Base-by-base conservation (phyloP, 2,797 vertebrate genomes). In the Anableps anableps region DNA sequence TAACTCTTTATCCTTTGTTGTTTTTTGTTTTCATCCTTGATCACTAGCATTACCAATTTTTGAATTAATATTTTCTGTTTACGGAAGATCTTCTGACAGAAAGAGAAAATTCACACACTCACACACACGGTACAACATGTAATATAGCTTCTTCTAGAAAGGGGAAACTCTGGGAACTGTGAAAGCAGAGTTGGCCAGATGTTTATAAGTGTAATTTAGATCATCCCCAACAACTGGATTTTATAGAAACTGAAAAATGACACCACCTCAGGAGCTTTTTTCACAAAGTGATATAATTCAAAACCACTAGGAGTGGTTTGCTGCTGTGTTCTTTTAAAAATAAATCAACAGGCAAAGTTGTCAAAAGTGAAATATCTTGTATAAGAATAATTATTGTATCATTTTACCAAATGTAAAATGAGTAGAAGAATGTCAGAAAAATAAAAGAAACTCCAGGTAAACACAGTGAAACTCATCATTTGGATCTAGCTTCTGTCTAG, bases 151-250 rank as follows among this genome's bases (percentile, higher is more conserved):
- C 74, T 83, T 83, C 77, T 36, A 50, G 76, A 84, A 84, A 87
- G 34, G 21, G 62, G 78, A 83, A 87, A 86, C 60, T 81, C 4
- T 74, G 87, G 85, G 79, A 90, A 78, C 82, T 74, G 36, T 74
- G 62, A 75, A 45, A 72, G 74, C 10, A 72, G 70, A 87, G 64
- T 4, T 88, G 89, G 89, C 84, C 91, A 81, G 80, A 87, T 68
- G 9, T 89, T 87, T 87, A 86, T 90, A 85, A 76, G n/a, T 80
- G 82, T 91, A 86, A 91, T 91, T 91, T 88, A 90, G 85, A 88
- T 91, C 82, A 83, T 75, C 81, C 14, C 89, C 80, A 83, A 90
- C 87, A 88, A 88, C 82, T 83, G 78, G 88, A 89, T 92, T 92
- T 88, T 83, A 86, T 82, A 88, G 79, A 86, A 85, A 53, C 82